Percentiles rank a stretch among this genome's conserved stretches.
Conservation (phyloP, 2,797 vertebrate species). For the Oreortyx pictus region DNA sequence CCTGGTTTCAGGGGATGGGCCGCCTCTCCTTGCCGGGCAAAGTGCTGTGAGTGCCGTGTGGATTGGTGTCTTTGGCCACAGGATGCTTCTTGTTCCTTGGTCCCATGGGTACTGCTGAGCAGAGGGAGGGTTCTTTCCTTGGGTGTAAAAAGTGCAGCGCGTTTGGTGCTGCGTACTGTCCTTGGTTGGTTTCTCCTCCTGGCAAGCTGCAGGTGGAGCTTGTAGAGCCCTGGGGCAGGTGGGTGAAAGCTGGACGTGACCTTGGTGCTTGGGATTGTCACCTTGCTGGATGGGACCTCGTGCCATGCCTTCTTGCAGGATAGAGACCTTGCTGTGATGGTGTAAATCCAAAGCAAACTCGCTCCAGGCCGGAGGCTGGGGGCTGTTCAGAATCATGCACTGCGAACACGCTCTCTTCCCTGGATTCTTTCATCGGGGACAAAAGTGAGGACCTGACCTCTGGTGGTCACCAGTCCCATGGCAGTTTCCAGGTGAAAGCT, state of each 20-base stretch:
- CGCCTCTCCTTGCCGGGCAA: accelerated
- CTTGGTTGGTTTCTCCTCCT: background rate
- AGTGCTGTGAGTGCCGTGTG: background rate
- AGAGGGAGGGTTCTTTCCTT: background rate
- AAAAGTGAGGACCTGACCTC: conserved; percentile 63
- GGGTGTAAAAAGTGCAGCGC: background rate
- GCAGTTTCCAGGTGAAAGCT: background rate
- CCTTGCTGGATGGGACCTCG: background rate
- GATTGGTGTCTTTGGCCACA: background rate
- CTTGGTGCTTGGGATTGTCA: background rate
- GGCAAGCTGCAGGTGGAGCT: too few species aligned
- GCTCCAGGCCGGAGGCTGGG: conserved; percentile 10
- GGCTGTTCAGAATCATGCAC: background rate
- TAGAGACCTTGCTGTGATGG: background rate
- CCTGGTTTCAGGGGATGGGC: background rate
- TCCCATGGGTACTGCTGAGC: accelerated
- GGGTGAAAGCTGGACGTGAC: background rate
- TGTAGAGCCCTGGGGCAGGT: too few species aligned
- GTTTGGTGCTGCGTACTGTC: background rate
- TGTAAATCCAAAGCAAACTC: background rate
- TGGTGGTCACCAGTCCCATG: conserved; percentile 30
- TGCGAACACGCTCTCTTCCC: background rate
- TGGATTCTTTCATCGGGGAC: background rate
- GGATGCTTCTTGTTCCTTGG: background rate
- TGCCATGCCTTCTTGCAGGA: background rate